A percentile compares a stretch with the other conserved stretches of the same genome.
Evolutionary conservation across 1,140 invertebrate genomes (phyloP).

Genomic region (Andricus grossulariae): DNA sequence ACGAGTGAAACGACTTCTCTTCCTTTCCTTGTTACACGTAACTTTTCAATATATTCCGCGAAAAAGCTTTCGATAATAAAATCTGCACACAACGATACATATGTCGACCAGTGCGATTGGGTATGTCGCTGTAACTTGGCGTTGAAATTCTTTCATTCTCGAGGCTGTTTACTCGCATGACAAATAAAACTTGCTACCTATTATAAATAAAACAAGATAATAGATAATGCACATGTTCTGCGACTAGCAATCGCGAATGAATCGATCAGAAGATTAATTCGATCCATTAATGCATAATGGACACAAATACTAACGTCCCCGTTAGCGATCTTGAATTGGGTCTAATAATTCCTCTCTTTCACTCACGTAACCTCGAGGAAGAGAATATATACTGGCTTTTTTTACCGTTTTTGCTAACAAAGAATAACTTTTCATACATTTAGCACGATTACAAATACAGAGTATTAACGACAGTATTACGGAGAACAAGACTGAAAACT

Average conservation of each 20-base stretch:
- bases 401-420: constrained; percentile 10
- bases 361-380: not conserved
- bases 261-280: constrained; percentile 19
- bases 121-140: not conserved
- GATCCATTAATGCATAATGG: not conserved
- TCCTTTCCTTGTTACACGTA: constrained; percentile 13
- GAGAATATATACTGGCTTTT: not conserved
- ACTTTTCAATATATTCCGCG: constrained; percentile 24
- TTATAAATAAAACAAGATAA: not conserved
- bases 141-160: not conserved
- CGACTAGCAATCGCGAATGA: not conserved
- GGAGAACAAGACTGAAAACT: not conserved
- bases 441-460: not conserved
- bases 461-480: not conserved
- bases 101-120: constrained; percentile 12
- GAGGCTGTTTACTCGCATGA: constrained; percentile 8
- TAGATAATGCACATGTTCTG: not conserved
- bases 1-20: constrained; percentile 21
- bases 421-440: constrained; percentile 24
- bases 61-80: constrained; percentile 29
- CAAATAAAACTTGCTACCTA: constrained; percentile 14
- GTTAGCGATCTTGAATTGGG: constrained; percentile 19
- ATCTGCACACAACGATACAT: constrained; percentile 23
- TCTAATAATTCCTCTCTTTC: constrained; percentile 15
- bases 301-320: not conserved